Evolutionary conservation across 1,140 invertebrate genomes (phyloP), one percentile per base, ranked within the genome.

Genomic region (Apolygus lucorum): DNA sequence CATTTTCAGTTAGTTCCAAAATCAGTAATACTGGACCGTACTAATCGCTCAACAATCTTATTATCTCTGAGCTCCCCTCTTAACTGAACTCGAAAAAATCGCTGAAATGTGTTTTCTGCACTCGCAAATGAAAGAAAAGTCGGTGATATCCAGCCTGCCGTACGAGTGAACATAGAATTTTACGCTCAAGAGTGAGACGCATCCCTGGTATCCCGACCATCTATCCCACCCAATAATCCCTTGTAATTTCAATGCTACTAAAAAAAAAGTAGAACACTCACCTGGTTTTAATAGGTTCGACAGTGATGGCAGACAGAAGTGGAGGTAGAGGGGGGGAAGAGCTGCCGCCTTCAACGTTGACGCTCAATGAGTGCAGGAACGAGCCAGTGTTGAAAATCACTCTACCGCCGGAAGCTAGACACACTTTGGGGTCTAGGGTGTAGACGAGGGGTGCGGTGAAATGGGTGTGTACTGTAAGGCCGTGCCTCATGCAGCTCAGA

Each of bases 321-420:
- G 27, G 17, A 14, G 27, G 28, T 1, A 67, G 26, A 21, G 67
- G 34, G 21, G 28, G 4, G 28, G 62, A 8, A 69, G 68, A 49
- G 21, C 26, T 8, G 2, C 1, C 26, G 65, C 78, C 75, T 68
- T 83, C 79, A 63, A 85, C 75, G 68, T 83, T 79, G 22, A 84
- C 79, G 71, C 78, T 80, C 24, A 90, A 76, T 22, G 87, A 83
- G 69, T 89, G 85, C 25, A 90, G 78, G 72, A 88, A 87, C 75
- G 88, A 87, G 17, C 87, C 88, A 2, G 88, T 88, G 74, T 90
- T 90, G 22, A 90, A 79, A 13, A 89, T 82, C 34, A 88, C 68
- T n/a, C 59, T 21, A 14, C 42, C 28, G 28, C 69, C 52, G 22
- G 68, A 66, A 14, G 68, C 42, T n/a, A 65, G 28, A 24, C 34